Percentiles rank a stretch among this genome's conserved stretches.
phyloP scores from a whole-genome alignment of 2,113 vertebrate genomes.

The Naja naja region DNA sequence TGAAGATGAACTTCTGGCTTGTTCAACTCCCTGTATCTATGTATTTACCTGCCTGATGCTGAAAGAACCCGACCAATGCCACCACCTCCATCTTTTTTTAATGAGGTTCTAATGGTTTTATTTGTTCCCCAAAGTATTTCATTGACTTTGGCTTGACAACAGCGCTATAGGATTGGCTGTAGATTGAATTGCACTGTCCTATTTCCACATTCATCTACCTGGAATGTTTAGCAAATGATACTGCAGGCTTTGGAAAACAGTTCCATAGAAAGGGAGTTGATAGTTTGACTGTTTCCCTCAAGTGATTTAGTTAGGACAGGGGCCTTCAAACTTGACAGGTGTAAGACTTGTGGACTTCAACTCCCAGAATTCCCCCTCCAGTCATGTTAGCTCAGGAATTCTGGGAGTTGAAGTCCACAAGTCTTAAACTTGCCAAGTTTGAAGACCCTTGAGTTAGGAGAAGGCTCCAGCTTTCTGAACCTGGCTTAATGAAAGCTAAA shows the following conservation, averaged over 20 bases:
- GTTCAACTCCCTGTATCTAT: not conserved
- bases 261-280: not conserved
- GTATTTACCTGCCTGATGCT: not conserved
- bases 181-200: too few relatives aligned
- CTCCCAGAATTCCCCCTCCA: too few relatives aligned
- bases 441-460: too few relatives aligned
- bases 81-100: not conserved
- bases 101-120: not conserved
- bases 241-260: not conserved
- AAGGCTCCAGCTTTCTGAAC: not conserved
- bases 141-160: not conserved
- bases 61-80: not conserved
- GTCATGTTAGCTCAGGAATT: too few relatives aligned
- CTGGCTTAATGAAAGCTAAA: not conserved
- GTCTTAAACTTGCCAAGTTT: too few relatives aligned
- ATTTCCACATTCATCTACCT: not conserved
- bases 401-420: too few relatives aligned
- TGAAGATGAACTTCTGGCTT: conserved; percentile 17
- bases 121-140: not conserved
- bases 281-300: not conserved
- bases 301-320: not conserved
- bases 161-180: too few relatives aligned
- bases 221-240: not conserved
- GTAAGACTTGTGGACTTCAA: too few relatives aligned
- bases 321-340: too few relatives aligned